Conservation (phyloP, 2,888 invertebrate genomes). For the Cantharis nigra region DNA sequence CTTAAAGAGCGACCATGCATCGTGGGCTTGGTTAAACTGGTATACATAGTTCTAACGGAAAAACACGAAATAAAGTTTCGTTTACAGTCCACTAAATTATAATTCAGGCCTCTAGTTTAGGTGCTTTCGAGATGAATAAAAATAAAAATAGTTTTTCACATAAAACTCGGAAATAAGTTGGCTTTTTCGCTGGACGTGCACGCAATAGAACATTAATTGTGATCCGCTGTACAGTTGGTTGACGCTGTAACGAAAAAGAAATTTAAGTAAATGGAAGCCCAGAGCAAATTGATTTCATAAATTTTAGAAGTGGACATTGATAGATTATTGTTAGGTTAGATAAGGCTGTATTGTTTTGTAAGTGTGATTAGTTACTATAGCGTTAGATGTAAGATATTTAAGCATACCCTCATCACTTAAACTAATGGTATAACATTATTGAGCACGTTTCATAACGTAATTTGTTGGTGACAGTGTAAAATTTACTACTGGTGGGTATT, state of each 20-base stretch:
- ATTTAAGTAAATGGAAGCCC: background rate
- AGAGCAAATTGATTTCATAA: background rate
- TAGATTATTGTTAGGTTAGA: background rate
- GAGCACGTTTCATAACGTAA: background rate
- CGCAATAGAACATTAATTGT: background rate
- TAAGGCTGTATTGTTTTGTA: background rate
- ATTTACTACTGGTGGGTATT: background rate
- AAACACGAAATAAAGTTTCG: background rate
- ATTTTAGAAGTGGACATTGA: background rate
- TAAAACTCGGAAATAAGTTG: background rate
- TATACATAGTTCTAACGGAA: background rate
- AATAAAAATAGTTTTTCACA: background rate
- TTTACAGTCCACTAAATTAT: background rate
- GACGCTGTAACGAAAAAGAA: background rate
- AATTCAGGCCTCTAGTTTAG: background rate
- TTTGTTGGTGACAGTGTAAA: background rate
- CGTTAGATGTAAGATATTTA: background rate
- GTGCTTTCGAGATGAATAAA: background rate
- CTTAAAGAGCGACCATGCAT: too few species aligned
- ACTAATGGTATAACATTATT: background rate
- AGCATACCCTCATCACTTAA: background rate
- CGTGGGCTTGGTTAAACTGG: too few species aligned
- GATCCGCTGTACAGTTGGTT: background rate
- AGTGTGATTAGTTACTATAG: background rate
- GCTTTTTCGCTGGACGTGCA: background rate